Base-by-base conservation (phyloP, 2,797 vertebrate species). In the Sebastes vulpes region DNA sequence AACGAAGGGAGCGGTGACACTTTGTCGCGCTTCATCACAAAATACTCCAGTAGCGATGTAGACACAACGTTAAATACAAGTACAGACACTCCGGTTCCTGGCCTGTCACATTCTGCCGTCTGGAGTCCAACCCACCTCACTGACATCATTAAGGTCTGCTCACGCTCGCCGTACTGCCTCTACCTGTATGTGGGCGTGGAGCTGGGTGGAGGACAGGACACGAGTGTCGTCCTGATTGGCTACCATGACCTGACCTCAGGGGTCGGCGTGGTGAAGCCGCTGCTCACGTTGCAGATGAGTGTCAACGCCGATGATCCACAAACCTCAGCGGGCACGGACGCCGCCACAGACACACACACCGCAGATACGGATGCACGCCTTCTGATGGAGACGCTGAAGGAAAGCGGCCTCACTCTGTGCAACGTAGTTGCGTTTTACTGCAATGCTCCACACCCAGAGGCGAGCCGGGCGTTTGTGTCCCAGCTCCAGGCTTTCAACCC, bases 361-460 rank as follows among this genome's bases (percentile, higher is more conserved):
- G 50, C 58, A 2, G 26, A 38, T 3, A 56, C 54, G 0, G 90
- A 92, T 0, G 82, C 82, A 0, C 16, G 5, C 2, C 63, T 66
- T 25, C 75, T 96, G 58, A 28, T 89, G 1, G 52, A 91, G 4
- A 72, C n/a, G 0, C 71, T 96, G 46, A 79, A 74, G 58, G 63
- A 38, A 6, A 52, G 71, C 1, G 52, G 74, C 3, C 84, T 96
- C 2, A 61, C 78, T 2, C 9, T 94, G n/a, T 35, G 54, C n/a
- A 95, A 95, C 56, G 46, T 95, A 0, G 64, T 67, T 0, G 65
- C 65, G n/a, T 94, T 96, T 65, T 94, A 95, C 80, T 94, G 90
- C 12, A 26, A 92, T 11, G 72, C 82, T 48, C 60, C 75, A 1
- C 72, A 93, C n/a, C 74, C 71, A 0, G 10, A 4, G 10, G 18